These are phyloP conservation scores for Lagodon rhomboides DNA, from an alignment of 2,797 vertebrate genomes.

Conservation along the genomic window DNA sequence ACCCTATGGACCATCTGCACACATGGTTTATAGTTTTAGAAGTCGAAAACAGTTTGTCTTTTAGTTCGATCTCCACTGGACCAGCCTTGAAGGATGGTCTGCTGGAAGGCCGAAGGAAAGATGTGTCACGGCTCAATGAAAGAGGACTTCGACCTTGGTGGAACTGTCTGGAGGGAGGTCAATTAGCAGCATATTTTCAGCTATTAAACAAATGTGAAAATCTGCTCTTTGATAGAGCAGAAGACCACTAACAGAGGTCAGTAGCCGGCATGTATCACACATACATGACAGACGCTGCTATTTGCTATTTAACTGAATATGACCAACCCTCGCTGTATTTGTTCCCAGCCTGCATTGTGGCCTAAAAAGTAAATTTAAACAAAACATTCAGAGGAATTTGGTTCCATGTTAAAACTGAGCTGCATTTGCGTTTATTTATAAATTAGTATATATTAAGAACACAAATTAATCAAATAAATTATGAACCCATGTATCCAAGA, in stretches of 20 bases:
- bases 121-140: not conserved
- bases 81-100: no score
- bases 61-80: no score
- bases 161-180: not conserved
- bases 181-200: not conserved
- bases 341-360: not conserved
- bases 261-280: no score
- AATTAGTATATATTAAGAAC: not conserved
- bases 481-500: not conserved
- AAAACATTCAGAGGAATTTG: not conserved
- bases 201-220: constrained; percentile 6
- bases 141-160: not conserved
- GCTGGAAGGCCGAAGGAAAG: not conserved
- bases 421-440: not conserved
- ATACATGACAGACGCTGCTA: no score
- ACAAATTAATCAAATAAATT: not conserved
- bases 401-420: not conserved
- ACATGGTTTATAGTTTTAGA: not conserved
- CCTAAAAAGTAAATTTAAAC: not conserved
- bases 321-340: not conserved
- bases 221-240: constrained; percentile 1
- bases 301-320: no score
- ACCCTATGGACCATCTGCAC: not conserved
- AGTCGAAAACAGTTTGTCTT: not conserved
- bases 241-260: not conserved